Percentiles rank a stretch among this genome's conserved stretches.
phyloP scores from a whole-genome alignment of 2,113 vertebrate genomes.

The Cyprinodon variegatus region DNA sequence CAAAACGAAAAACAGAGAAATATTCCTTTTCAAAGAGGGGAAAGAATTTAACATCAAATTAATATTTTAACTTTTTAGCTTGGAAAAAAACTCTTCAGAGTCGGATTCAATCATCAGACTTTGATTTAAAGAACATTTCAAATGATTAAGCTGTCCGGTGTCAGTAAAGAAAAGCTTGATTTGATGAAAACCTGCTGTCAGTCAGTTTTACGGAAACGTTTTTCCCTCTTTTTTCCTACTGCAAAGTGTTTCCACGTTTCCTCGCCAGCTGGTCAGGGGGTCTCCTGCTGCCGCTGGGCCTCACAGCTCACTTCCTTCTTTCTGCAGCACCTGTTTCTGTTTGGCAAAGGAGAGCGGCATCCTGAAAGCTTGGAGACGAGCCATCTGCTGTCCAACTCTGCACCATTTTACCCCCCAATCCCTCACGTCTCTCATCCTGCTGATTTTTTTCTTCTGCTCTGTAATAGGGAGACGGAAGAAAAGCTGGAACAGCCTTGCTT shows the following conservation, averaged over 20 bases:
- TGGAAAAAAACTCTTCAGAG: too few relatives aligned
- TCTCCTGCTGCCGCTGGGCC: conserved; percentile 72
- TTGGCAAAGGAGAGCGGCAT: conserved; percentile 66
- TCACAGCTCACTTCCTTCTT: conserved; percentile 74
- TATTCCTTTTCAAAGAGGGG: too few relatives aligned
- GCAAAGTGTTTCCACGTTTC: conserved; percentile 59
- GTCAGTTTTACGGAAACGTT: conserved; percentile 19
- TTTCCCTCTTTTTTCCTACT: conserved; percentile 41
- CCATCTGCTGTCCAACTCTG: conserved; percentile 71
- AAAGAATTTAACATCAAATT: too few relatives aligned
- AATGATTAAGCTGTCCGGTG: neutral
- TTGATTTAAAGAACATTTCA: neutral
- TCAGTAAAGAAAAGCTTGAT: neutral
- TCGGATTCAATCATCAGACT: neutral
- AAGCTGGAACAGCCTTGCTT: conserved; percentile 1
- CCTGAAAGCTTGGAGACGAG: conserved; percentile 70
- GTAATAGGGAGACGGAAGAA: conserved; percentile 14
- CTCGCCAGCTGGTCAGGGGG: conserved; percentile 76
- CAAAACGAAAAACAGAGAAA: too few relatives aligned
- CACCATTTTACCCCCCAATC: conserved; percentile 48
- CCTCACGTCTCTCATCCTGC: conserved; percentile 34
- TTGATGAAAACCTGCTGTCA: conserved; percentile 1
- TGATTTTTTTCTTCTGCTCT: neutral
- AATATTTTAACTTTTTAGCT: neutral
- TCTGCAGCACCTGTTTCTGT: conserved; percentile 80